phyloP scores from a whole-genome alignment of 2,797 vertebrate genomes.

The Megalops cyprinoides region DNA sequence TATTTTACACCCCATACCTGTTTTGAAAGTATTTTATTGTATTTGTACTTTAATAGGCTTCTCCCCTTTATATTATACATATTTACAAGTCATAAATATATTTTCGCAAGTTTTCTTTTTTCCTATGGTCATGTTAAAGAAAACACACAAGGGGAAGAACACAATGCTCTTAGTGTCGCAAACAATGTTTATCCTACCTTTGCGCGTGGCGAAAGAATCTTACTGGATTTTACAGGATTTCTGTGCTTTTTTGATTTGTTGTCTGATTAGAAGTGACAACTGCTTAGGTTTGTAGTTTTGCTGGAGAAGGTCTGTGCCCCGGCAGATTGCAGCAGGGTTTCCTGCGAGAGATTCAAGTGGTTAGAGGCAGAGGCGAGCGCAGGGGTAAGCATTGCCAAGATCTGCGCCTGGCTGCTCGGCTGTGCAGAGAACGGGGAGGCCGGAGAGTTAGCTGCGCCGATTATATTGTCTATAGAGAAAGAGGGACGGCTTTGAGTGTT shows the following conservation, averaged over 20 bases:
- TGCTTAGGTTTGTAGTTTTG: conserved; percentile 87
- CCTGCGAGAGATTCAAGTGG: conserved; percentile 88
- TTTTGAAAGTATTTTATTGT: conserved; percentile 17
- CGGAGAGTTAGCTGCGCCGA: conserved; percentile 79
- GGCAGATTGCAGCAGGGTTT: conserved; percentile 75
- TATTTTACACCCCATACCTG: conserved; percentile 6
- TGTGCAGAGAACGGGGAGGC: conserved; percentile 79
- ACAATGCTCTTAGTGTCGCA: conserved; percentile 57
- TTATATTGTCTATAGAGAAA: conserved; percentile 98
- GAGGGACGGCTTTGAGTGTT: conserved; percentile 77
- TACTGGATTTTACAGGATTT: conserved; percentile 51
- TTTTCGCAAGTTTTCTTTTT: conserved; percentile 44
- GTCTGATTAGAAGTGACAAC: conserved; percentile 84
- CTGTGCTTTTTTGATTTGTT: conserved; percentile 39
- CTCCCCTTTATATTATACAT: conserved; percentile 67
- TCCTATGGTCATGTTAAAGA: conserved; percentile 46
- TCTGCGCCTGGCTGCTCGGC: conserved; percentile 84
- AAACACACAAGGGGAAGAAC: conserved; percentile 45
- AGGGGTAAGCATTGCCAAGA: conserved; percentile 91
- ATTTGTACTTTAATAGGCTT: conserved; percentile 31
- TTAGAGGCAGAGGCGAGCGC: conserved; percentile 85
- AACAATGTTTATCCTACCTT: conserved; percentile 83
- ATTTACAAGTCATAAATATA: conserved; percentile 86
- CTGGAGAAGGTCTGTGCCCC: conserved; percentile 80
- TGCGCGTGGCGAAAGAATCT: conserved; percentile 67